These are phyloP conservation scores for Thamnaconus septentrionalis DNA, from an alignment of 2,113 vertebrate species.

Conservation along the genomic window DNA sequence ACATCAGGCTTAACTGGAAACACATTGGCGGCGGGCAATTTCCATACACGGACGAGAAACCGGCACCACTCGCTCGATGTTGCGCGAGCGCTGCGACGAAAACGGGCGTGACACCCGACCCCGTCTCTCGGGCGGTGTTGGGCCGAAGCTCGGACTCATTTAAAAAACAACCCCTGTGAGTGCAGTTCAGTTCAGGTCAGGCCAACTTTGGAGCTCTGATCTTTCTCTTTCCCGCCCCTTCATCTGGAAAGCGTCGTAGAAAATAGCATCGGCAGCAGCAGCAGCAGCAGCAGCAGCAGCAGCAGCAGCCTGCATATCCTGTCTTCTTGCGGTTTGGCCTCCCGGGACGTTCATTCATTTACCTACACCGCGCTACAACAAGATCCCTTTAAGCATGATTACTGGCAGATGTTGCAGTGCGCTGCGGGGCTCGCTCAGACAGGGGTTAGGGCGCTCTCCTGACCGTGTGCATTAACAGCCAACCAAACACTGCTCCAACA, in stretches of 20 bases:
- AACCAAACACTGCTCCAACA: too few species aligned
- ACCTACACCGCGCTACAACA: constrained; percentile 35
- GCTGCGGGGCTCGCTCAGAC: neutral
- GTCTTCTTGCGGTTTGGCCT: constrained; percentile 44
- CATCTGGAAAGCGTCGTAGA: constrained; percentile 41
- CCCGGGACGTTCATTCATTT: constrained; percentile 43
- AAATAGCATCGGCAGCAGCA: constrained; percentile 21
- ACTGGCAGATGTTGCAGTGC: constrained; percentile 43
- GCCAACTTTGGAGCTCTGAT: constrained; percentile 23
- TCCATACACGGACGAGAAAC: constrained; percentile 21
- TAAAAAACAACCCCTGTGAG: neutral
- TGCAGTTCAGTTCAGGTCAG: constrained; percentile 38
- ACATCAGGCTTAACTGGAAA: constrained; percentile 6
- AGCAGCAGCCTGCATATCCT: constrained; percentile 37
- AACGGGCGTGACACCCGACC: too few species aligned
- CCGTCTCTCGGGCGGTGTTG: too few species aligned
- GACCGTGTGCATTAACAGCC: too few species aligned
- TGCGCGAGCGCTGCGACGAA: too few species aligned
- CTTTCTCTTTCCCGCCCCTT: constrained; percentile 18
- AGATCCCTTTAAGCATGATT: constrained; percentile 36
- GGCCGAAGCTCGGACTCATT: too few species aligned
- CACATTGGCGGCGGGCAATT: neutral
- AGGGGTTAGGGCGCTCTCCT: neutral
- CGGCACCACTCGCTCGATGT: constrained; percentile 6
- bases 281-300: constrained; percentile 3